A percentile compares a stretch with the other conserved stretches of the same genome.
phyloP scores from a whole-genome alignment of 2,888 invertebrate genomes.

The Pyrochroa serraticornis region DNA sequence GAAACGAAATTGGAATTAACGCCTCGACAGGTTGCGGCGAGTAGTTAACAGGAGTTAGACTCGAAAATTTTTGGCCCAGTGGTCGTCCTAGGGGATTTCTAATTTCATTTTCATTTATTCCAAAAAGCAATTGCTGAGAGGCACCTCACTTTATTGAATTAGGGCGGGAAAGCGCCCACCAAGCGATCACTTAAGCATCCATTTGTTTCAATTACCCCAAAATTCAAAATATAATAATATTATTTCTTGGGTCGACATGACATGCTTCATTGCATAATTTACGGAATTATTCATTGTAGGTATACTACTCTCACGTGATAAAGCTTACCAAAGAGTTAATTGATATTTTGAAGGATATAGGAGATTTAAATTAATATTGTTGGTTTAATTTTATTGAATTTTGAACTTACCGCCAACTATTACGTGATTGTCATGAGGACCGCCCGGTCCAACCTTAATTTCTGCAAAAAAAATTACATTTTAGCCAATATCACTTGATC shows the following conservation, averaged over 20 bases:
- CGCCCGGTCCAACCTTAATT: slow-evolving; percentile 58
- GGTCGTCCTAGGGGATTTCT: neutral
- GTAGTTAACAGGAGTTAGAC: too few species aligned
- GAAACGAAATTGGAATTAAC: too few species aligned
- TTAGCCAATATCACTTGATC: neutral
- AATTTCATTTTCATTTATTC: neutral
- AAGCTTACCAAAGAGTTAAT: too few species aligned
- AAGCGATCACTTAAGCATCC: slow-evolving; percentile 32
- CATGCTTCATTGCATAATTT: slow-evolving; percentile 7
- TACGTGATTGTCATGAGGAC: slow-evolving; percentile 56
- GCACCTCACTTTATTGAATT: slow-evolving; percentile 23
- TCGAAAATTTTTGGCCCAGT: neutral
- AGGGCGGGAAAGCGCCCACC: slow-evolving; percentile 20
- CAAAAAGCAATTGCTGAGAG: neutral
- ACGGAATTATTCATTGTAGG: neutral
- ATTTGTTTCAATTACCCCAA: slow-evolving; percentile 36
- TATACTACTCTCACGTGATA: too few species aligned
- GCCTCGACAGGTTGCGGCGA: too few species aligned
- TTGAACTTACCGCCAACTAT: slow-evolving; percentile 56
- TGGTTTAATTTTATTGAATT: neutral
- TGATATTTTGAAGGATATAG: neutral
- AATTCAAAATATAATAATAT: slow-evolving; percentile 31
- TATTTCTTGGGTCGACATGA: slow-evolving; percentile 9
- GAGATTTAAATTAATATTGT: too few species aligned
- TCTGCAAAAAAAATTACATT: slow-evolving; percentile 52